Conservation (phyloP, 2,113 vertebrate species). For the Rynchops niger region DNA sequence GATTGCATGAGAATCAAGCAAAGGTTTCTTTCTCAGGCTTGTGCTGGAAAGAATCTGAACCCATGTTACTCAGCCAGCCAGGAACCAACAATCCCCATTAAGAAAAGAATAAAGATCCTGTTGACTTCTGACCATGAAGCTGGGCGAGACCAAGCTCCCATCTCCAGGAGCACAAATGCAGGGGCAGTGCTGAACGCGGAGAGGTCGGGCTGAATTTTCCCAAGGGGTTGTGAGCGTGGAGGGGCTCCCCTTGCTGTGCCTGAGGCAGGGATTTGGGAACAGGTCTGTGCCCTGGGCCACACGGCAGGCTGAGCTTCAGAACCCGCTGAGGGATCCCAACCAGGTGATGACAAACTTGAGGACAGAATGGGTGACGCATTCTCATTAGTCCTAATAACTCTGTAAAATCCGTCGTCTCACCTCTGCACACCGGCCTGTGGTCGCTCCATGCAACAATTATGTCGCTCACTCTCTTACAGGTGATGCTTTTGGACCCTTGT, state of each 20-base stretch:
- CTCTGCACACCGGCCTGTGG: constrained; percentile 95
- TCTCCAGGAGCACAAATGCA: accelerated
- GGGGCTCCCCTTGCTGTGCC: background rate
- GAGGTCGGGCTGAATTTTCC: accelerated
- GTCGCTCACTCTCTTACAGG: constrained; percentile 94
- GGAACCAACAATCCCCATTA: background rate
- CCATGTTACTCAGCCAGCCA: background rate
- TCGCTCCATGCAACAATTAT: constrained; percentile 98
- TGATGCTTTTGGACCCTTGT: constrained; percentile 97
- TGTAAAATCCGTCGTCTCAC: constrained; percentile 62
- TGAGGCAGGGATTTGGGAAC: background rate
- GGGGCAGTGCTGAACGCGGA: accelerated
- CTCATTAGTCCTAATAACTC: background rate
- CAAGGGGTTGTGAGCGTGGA: accelerated
- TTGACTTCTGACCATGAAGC: background rate
- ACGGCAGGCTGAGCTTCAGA: background rate
- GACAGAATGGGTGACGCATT: background rate
- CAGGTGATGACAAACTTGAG: background rate
- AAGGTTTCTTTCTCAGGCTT: background rate
- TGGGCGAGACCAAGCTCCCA: background rate
- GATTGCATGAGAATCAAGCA: background rate
- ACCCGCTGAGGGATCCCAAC: background rate
- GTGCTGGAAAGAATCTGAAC: background rate
- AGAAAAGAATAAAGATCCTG: background rate
- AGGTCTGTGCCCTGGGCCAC: accelerated